Evolutionary conservation across 2,888 invertebrate species (phyloP), one percentile per base, ranked within the genome.

Genomic region (Microdon myrmicae): DNA sequence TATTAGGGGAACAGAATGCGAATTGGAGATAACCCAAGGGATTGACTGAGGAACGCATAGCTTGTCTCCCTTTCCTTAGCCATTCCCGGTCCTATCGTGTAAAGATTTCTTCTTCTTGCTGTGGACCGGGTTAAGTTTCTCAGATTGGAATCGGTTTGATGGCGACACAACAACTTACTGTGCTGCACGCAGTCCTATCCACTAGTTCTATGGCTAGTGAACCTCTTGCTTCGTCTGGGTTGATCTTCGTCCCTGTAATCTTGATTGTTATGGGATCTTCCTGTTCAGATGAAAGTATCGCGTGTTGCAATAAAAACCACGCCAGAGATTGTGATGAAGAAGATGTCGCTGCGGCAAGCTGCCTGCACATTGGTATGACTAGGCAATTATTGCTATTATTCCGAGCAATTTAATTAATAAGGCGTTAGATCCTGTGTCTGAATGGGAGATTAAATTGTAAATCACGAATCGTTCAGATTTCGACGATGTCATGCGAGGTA

Each of bases 381-480:
- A 37, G 32, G 64, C 64, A 64, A 64, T 64, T 64, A 64, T 64
- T 37, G 37, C 47, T 35, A 53, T 58, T 51, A 64, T 64, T 51
- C 58, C 38, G 51, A 56, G 51, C 58, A 56, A 64, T 64, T 64
- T 64, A 58, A 64, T 58, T 64, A 64, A 64, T 58, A 64, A 53
- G 47, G 58, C 56, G 51, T 56, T 64, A 64, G 64, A 64, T 58
- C 22, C 17, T 43, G 23, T 47, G 45, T 19, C 43, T 12, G 39
- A 45, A 64, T 53, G 28, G n/a, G n/a, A 53, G 51, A 51, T 53
- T 47, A 35, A 56, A 56, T 61, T 61, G 61, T 56, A 56, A 49
- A 45, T 53, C 53, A 43, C 10, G 47, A 16, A 64, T 51, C 28
- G 45, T 28, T 20, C 37, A 25, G 47, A 48, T 54, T 43, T 38